These are phyloP conservation scores for Pygocentrus nattereri DNA, from an alignment of 2,797 vertebrate genomes.

Conservation along the genomic window DNA sequence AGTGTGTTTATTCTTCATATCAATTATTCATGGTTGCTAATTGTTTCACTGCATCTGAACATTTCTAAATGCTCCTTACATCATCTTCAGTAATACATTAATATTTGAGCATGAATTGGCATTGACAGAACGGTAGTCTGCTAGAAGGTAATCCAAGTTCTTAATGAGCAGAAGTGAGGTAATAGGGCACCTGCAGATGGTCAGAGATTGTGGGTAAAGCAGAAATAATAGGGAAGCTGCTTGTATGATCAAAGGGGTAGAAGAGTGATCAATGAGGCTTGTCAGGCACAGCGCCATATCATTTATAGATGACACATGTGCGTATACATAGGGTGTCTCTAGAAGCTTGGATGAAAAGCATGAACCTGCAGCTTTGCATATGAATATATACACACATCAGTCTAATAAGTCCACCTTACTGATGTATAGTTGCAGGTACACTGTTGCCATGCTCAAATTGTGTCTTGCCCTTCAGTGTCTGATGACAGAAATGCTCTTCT, in stretches of 20 bases:
- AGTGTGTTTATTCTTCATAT: background rate
- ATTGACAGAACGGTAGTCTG: background rate
- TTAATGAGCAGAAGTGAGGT: background rate
- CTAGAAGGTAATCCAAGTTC: background rate
- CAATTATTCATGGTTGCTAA: background rate
- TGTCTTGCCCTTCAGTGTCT: no score
- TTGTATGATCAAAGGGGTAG: background rate
- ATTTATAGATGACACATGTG: background rate
- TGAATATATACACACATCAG: background rate
- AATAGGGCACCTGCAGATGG: background rate
- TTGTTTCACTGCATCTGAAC: background rate
- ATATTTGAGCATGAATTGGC: background rate
- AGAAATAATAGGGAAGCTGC: background rate
- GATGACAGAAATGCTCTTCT: no score
- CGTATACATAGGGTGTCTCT: background rate
- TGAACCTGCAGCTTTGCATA: background rate
- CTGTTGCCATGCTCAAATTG: no score
- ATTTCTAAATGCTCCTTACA: background rate
- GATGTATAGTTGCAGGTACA: no score
- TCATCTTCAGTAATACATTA: background rate
- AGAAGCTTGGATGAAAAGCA: background rate
- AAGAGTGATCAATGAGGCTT: slow-evolving; percentile 2
- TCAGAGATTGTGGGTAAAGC: background rate
- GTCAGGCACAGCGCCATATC: background rate
- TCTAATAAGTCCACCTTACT: no score